phyloP scores from a whole-genome alignment of 2,888 invertebrate species.

The Drosophila phalerata region DNA sequence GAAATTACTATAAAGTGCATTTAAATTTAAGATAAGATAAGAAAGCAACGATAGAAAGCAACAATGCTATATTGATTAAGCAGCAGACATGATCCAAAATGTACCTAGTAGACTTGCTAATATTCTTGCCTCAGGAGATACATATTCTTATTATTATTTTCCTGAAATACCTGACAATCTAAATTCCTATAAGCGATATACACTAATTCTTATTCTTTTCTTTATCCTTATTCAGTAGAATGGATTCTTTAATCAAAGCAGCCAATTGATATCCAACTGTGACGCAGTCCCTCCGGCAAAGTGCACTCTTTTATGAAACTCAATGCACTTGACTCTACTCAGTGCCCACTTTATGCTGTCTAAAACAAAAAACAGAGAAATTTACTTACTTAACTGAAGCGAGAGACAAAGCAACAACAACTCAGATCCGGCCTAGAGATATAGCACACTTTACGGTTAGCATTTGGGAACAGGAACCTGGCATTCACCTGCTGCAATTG shows the following conservation, averaged over 20 bases:
- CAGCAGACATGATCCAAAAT: no score
- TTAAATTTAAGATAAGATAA: no score
- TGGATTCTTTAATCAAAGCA: background rate
- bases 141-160: no score
- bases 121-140: no score
- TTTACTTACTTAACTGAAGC: slow-evolving; percentile 45
- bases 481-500: slow-evolving; percentile 30
- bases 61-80: no score
- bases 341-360: background rate
- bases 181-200: no score
- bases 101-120: no score
- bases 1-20: background rate
- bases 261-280: background rate
- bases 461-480: slow-evolving; percentile 25
- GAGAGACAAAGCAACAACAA: slow-evolving; percentile 8
- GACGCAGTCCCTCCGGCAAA: background rate
- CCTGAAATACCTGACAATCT: no score
- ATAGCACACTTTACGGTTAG: slow-evolving; percentile 24
- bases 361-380: slow-evolving; percentile 46
- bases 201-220: background rate
- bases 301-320: slow-evolving; percentile 5
- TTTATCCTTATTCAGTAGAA: background rate
- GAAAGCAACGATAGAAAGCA: no score
- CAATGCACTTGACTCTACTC: slow-evolving; percentile 1
- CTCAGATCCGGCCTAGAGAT: slow-evolving; percentile 28